Evolutionary conservation across 2,888 invertebrate species (phyloP).

Genomic region (Ophraella communa): DNA sequence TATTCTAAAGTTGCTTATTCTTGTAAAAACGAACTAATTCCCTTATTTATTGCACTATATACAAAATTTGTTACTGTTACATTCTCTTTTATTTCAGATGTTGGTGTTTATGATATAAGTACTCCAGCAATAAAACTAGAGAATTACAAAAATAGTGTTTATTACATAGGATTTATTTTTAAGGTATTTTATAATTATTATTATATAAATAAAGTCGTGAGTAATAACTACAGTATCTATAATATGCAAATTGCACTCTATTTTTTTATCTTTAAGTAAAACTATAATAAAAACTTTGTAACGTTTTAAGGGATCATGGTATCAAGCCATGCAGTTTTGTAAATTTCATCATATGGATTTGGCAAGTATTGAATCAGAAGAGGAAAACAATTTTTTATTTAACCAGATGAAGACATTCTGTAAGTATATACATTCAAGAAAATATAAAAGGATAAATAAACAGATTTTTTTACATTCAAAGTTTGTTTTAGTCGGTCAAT

Average conservation of each 20-base stretch:
- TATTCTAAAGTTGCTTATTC: too few species aligned
- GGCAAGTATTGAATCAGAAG: conserved; percentile 20
- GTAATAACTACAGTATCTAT: too few species aligned
- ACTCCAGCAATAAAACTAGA: background rate
- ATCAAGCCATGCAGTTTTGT: conserved; percentile 26
- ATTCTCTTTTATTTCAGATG: background rate
- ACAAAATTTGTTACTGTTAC: too few species aligned
- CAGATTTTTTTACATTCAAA: background rate
- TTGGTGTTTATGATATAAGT: background rate
- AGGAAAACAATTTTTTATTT: conserved; percentile 22
- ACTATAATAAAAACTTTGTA: too few species aligned
- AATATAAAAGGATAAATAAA: background rate
- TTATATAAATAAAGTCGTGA: background rate
- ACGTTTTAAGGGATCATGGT: conserved; percentile 2
- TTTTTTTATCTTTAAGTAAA: too few species aligned
- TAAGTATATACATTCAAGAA: conserved; percentile 14
- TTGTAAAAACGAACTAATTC: too few species aligned
- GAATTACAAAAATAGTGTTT: background rate
- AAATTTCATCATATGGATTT: conserved; percentile 19
- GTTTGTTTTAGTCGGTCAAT: conserved; percentile 16
- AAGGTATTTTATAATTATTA: background rate
- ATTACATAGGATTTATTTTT: background rate
- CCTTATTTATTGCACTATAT: too few species aligned
- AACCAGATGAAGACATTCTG: conserved; percentile 12
- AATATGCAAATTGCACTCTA: too few species aligned